A percentile compares a stretch with the other conserved stretches of the same genome.
Conservation (phyloP, 2,113 vertebrate genomes). For the Pipa parva region DNA sequence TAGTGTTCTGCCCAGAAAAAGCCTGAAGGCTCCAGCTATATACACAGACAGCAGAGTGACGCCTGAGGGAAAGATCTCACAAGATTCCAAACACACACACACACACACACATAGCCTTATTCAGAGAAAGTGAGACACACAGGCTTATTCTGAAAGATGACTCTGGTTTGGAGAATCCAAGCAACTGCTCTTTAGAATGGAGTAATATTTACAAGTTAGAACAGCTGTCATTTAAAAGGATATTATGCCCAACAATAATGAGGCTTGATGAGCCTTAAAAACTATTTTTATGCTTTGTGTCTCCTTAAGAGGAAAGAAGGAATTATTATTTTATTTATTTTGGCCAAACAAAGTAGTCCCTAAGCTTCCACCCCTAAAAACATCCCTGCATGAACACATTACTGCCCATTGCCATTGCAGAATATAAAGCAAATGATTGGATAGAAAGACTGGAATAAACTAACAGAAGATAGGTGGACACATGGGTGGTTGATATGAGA, state of each 20-base stretch:
- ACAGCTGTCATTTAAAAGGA: not conserved
- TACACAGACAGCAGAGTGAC: constrained; percentile 15
- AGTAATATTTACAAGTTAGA: not conserved
- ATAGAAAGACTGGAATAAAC: too few species aligned
- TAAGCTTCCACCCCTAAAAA: too few species aligned
- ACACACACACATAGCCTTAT: constrained; percentile 16
- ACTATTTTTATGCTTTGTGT: not conserved
- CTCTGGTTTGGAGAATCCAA: constrained; percentile 17
- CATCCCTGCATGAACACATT: too few species aligned
- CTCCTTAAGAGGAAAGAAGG: too few species aligned
- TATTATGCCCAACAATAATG: not conserved
- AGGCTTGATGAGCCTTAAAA: not conserved
- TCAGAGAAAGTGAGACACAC: not conserved
- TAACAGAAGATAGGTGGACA: too few species aligned
- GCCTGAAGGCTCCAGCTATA: constrained; percentile 15
- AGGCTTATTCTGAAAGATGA: constrained; percentile 30
- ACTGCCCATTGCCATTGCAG: too few species aligned
- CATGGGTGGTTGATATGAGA: too few species aligned
- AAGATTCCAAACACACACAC: constrained; percentile 5
- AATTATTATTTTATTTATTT: too few species aligned
- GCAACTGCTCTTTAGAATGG: constrained; percentile 20
- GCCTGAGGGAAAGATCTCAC: constrained; percentile 1
- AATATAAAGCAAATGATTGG: too few species aligned
- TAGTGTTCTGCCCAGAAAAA: constrained; percentile 3
- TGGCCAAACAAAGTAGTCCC: too few species aligned